These are phyloP conservation scores for Geophilus truncorum DNA, from an alignment of 2,888 invertebrate species.

Conservation along the genomic window DNA sequence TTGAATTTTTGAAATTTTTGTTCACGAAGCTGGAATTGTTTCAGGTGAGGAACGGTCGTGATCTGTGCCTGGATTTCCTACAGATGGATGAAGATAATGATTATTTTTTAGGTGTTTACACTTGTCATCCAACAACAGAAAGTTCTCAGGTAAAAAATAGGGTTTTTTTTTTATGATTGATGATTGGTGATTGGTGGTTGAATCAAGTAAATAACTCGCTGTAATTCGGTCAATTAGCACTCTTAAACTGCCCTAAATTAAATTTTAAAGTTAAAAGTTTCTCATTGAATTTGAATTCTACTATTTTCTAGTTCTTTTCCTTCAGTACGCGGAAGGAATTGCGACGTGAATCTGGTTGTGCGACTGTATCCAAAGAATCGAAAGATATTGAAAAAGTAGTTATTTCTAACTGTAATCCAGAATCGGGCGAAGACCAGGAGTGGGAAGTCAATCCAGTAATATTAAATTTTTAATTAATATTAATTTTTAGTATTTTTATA, in stretches of 20 bases:
- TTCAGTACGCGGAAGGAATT: conserved; percentile 65
- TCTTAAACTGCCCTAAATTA: not conserved
- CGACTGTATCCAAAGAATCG: conserved; percentile 45
- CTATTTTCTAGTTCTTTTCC: conserved; percentile 60
- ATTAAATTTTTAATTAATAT: not conserved
- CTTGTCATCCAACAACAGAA: conserved; percentile 62
- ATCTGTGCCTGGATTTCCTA: conserved; percentile 73
- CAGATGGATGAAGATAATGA: conserved; percentile 63
- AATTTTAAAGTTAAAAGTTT: not conserved
- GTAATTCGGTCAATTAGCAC: not conserved
- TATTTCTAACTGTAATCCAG: conserved; percentile 38
- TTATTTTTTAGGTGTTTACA: conserved; percentile 68
- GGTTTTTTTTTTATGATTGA: no score
- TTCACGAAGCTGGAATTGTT: not conserved
- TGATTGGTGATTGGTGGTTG: not conserved
- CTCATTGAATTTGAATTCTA: not conserved
- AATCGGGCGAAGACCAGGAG: conserved; percentile 39
- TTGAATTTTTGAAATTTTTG: not conserved
- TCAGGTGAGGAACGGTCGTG: conserved; percentile 54
- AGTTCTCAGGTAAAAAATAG: conserved; percentile 56
- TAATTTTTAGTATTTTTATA: not conserved
- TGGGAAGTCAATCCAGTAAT: conserved; percentile 42
- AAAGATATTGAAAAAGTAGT: conserved; percentile 35
- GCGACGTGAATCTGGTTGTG: conserved; percentile 72
- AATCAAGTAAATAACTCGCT: no score